Evolutionary conservation across 2,797 vertebrate genomes (phyloP), one percentile per base, ranked within the genome.

Genomic region (Mus spretus): DNA sequence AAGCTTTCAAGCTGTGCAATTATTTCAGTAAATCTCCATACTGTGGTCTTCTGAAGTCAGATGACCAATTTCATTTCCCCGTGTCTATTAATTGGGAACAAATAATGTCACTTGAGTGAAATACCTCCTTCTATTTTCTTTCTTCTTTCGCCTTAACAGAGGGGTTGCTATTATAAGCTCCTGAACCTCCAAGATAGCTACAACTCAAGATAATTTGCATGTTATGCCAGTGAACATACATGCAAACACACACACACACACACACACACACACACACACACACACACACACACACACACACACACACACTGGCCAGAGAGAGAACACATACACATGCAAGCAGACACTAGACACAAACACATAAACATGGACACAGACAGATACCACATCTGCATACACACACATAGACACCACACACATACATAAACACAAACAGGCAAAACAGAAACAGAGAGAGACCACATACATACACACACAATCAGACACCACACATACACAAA

Each of bases 21-120:
- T 95, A 95, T 95, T 93, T 94, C 75, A 95, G 65, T 31, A 89
- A 93, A 96, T 95, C 81, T 95, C 78, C 72, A 55, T 78, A 82
- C 15, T 6, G 3, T n/a, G 65, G 50, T 6, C 6, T 26, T 3
- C 50, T 50, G 83, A 90, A 92, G 59, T 78, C 75, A 80, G 55
- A 61, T 7, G 63, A 80, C 44, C 40, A 81, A 74, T 63, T 93
- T 67, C 37, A 44, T 59, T 65, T 77, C 20, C 67, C 37, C 47
- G 6, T 28, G 59, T 91, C 59, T 94, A 57, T 83, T 96, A 96
- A 96, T 94, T 93, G 91, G 67, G 65, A 97, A 96, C 75, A 93
- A 90, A 88, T 88, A 88, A 88, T 83, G 67, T 80, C 93, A 77
- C 61, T 91, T 84, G 65, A 47, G 72, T 95, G 88, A 93, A 96